phyloP scores from a whole-genome alignment of 2,113 vertebrate genomes.

The Phasianus colchicus region DNA sequence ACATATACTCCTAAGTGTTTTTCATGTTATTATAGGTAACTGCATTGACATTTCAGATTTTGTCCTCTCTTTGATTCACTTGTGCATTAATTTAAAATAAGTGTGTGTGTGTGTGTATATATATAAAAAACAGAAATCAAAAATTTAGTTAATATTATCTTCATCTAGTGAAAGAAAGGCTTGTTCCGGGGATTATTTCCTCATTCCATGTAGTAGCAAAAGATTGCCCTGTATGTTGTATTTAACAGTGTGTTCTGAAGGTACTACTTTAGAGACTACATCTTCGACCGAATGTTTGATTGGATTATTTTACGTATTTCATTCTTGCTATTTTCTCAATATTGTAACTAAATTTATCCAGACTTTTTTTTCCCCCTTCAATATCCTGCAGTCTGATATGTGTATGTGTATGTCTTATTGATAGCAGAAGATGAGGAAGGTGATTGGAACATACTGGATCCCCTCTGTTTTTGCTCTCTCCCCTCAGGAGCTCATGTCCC shows the following conservation, averaged over 20 bases:
- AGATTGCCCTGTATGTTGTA: background rate
- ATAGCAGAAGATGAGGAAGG: background rate
- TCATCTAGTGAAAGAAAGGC: background rate
- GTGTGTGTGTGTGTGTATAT: too few relatives aligned
- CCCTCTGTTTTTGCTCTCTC: background rate
- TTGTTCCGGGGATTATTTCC: background rate
- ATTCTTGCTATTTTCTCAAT: background rate
- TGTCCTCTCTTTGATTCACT: background rate
- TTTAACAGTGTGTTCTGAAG: background rate
- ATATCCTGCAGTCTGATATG: background rate
- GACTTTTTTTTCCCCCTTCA: background rate
- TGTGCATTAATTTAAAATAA: background rate
- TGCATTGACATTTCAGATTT: background rate
- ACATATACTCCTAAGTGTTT: background rate
- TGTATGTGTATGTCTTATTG: accelerated
- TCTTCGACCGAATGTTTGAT: background rate
- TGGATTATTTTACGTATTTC: background rate
- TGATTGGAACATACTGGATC: background rate
- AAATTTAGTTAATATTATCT: background rate
- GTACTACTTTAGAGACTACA: background rate
- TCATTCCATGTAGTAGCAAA: background rate
- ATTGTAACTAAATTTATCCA: background rate
- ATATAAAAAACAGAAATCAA: background rate
- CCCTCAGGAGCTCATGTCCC: background rate
- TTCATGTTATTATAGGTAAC: background rate